A percentile compares a stretch with the other conserved stretches of the same genome.
Conservation (phyloP, 2,888 invertebrate genomes). For the Idaea straminata region DNA sequence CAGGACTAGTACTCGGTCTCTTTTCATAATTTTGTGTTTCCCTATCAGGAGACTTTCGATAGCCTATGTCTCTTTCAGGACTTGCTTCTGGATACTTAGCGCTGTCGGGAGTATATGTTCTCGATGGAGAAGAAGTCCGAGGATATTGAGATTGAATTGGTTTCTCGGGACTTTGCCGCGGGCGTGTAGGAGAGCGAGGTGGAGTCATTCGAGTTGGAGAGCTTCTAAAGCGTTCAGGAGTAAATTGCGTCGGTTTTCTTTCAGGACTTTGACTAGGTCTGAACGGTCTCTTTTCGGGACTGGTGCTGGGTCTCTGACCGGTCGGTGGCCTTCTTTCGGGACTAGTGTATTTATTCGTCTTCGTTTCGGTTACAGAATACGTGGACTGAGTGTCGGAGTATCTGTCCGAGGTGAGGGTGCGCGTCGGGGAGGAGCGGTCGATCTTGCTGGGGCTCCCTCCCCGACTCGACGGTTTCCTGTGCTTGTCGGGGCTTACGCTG, state of each 20-base stretch:
- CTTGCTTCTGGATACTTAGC: slow-evolving; percentile 35
- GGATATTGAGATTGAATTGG: neutral
- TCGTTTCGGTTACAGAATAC: slow-evolving; percentile 48
- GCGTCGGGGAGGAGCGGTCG: slow-evolving; percentile 60
- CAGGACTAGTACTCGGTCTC: slow-evolving; percentile 30
- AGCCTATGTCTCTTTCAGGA: slow-evolving; percentile 37
- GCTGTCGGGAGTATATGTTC: slow-evolving; percentile 11
- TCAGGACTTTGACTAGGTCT: slow-evolving; percentile 47
- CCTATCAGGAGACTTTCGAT: slow-evolving; percentile 33
- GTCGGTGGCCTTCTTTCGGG: slow-evolving; percentile 49
- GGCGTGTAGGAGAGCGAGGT: neutral
- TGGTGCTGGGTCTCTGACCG: slow-evolving; percentile 47
- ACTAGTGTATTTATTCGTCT: slow-evolving; percentile 44
- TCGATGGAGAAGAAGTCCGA: slow-evolving; percentile 14
- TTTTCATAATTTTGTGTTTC: slow-evolving; percentile 18
- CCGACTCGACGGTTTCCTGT: slow-evolving; percentile 58
- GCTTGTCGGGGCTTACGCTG: slow-evolving; percentile 75
- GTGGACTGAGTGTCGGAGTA: slow-evolving; percentile 50
- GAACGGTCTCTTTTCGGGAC: slow-evolving; percentile 53
- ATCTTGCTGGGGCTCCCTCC: slow-evolving; percentile 51
- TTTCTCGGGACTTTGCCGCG: neutral
- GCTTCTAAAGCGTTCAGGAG: slow-evolving; percentile 22
- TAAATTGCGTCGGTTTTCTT: slow-evolving; percentile 29
- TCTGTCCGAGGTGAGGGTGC: slow-evolving; percentile 44
- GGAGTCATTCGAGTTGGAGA: slow-evolving; percentile 7